Base-by-base conservation (phyloP, 64 coral and sea anemone genomes). In the Catalaphyllia jardinei region DNA sequence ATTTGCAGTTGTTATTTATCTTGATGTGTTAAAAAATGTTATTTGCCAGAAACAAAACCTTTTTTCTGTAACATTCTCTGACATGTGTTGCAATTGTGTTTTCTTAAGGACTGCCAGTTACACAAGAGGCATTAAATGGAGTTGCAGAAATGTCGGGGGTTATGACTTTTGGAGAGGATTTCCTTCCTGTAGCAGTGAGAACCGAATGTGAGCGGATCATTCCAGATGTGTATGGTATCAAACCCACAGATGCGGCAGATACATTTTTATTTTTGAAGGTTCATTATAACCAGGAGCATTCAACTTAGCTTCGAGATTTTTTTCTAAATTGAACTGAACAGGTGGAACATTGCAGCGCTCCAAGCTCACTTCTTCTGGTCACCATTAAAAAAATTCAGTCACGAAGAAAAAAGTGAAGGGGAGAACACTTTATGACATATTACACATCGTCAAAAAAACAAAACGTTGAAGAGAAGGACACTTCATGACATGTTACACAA, bases 171-270 rank as follows among this genome's bases (percentile, higher is more conserved):
- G 89, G 89, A 31, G 78, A 84, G 50, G 91, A 88, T 11, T 93
- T 60, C 91, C 51, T 93, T 72, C 64, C 86, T 61, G 63, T 64
- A 73, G 77, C 85, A 27, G 75, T 93, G 75, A 87, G 74, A 79
- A 75, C 74, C 15, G 65, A 93, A 80, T 93, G 91, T 87, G 91
- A 93, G 64, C 76, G 54, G 72, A 93, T 93, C 60, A 82, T 93
- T 73, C 84, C 91, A 73, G 65, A 87, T 88, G 67, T 87, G 19
- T 65, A 80, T 93, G 91, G 64, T 49, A 82, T 87, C 65, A 93
- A 93, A 60, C 84, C 91, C 54, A 79, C 57, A 59, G 91, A 93
- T 67, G 91, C 83, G 20, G 84, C 91, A 81, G 75, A 93, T 81
- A 57, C 91, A 62, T 88, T 67, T 80, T 27, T 93, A 72, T 93